Percentiles rank a stretch among this genome's conserved stretches.
phyloP scores from a whole-genome alignment of 2,797 vertebrate genomes.

The Microcaecilia unicolor region DNA sequence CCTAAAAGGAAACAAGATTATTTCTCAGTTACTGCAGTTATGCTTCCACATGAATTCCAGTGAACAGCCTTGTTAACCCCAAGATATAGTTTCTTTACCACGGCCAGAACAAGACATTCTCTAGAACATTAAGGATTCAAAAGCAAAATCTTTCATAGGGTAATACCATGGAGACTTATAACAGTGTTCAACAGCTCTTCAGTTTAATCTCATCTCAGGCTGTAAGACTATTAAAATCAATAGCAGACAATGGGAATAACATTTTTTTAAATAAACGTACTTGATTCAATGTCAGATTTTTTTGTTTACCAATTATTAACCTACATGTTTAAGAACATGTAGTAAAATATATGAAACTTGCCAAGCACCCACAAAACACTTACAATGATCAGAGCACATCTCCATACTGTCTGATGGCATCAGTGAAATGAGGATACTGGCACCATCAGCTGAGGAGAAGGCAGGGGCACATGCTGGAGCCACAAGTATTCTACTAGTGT shows the following conservation, averaged over 20 bases:
- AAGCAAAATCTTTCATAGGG: background rate
- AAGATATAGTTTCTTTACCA: slow-evolving; percentile 12
- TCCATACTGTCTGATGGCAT: too few relatives aligned
- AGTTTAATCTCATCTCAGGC: too few relatives aligned
- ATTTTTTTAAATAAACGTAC: background rate
- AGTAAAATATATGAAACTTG: too few relatives aligned
- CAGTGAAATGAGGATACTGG: too few relatives aligned
- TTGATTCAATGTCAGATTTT: background rate
- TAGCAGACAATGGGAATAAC: background rate
- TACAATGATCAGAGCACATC: too few relatives aligned
- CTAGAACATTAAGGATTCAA: slow-evolving; percentile 10
- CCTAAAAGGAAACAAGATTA: slow-evolving; percentile 49
- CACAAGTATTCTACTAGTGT: too few relatives aligned
- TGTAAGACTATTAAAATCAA: too few relatives aligned
- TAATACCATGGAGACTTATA: background rate
- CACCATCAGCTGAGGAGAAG: too few relatives aligned
- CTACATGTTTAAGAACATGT: too few relatives aligned
- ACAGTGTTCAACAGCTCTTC: too few relatives aligned
- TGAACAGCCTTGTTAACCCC: slow-evolving; percentile 27
- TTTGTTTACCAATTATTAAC: background rate
- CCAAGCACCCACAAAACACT: too few relatives aligned
- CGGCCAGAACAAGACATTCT: slow-evolving; percentile 15
- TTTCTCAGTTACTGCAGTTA: slow-evolving; percentile 46
- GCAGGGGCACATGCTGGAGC: too few relatives aligned
- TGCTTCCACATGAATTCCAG: slow-evolving; percentile 32